These are phyloP conservation scores for Drosophila greeni DNA, from an alignment of 2,888 invertebrate species.

Conservation along the genomic window DNA sequence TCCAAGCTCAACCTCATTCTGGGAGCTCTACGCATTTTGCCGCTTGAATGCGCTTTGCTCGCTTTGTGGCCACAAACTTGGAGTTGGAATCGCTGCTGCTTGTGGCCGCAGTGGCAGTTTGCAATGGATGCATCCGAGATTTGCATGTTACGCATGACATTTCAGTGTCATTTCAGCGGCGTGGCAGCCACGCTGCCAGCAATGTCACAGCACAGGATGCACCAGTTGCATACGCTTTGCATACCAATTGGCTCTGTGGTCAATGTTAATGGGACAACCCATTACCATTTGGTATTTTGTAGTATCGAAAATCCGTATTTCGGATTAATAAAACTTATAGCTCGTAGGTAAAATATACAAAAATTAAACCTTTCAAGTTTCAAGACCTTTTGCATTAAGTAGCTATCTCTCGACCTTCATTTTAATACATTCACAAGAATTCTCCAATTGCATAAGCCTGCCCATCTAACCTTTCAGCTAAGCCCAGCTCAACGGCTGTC, in stretches of 20 bases:
- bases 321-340: not conserved
- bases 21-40: slow-evolving; percentile 58
- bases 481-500: slow-evolving; percentile 14
- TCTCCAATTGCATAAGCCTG: slow-evolving; percentile 26
- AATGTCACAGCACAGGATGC: slow-evolving; percentile 72
- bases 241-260: slow-evolving; percentile 42
- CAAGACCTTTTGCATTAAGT: not conserved
- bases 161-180: slow-evolving; percentile 63
- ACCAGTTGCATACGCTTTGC: slow-evolving; percentile 65
- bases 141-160: slow-evolving; percentile 71
- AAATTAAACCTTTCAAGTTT: not conserved
- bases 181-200: slow-evolving; percentile 38
- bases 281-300: slow-evolving; percentile 6
- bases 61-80: slow-evolving; percentile 24
- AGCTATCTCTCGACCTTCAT: slow-evolving; percentile 2
- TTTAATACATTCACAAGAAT: slow-evolving; percentile 24
- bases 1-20: slow-evolving; percentile 12
- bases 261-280: slow-evolving; percentile 31
- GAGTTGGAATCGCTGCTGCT: slow-evolving; percentile 16
- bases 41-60: slow-evolving; percentile 55
- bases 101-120: slow-evolving; percentile 3
- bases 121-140: slow-evolving; percentile 47
- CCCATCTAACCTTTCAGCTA: slow-evolving; percentile 36
- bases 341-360: not conserved
- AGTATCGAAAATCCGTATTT: not conserved